phyloP scores from a whole-genome alignment of 2,888 invertebrate genomes.

The Blastobasis lacticolella region DNA sequence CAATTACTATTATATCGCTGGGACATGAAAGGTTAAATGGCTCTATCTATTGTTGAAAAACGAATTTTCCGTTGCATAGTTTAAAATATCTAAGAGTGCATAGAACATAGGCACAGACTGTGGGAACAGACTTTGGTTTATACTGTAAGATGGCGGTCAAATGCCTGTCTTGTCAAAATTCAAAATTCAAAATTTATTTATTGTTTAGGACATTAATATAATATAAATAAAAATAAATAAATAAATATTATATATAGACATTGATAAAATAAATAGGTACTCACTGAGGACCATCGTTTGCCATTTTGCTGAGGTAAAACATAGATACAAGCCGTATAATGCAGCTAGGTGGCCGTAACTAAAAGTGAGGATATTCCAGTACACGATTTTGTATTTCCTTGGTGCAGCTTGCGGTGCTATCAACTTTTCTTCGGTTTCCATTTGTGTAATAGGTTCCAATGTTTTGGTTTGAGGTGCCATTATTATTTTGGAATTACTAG shows the following conservation, averaged over 20 bases:
- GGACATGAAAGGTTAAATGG: too few relatives aligned
- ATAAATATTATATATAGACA: not conserved
- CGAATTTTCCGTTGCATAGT: too few relatives aligned
- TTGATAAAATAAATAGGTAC: not conserved
- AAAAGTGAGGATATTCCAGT: constrained; percentile 27
- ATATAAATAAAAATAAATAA: not conserved
- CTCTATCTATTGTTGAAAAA: too few relatives aligned
- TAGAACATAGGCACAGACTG: too few relatives aligned
- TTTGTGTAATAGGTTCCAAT: not conserved
- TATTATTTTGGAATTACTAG: too few relatives aligned
- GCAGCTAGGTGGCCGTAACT: constrained; percentile 12
- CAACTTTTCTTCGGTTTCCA: constrained; percentile 10
- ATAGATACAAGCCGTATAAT: constrained; percentile 9
- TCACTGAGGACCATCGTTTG: constrained; percentile 11
- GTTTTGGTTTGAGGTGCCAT: too few relatives aligned
- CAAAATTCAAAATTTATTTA: not conserved
- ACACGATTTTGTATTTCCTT: constrained; percentile 26
- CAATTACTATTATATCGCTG: too few relatives aligned
- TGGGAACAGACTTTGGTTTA: too few relatives aligned
- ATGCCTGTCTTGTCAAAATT: too few relatives aligned
- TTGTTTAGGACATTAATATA: not conserved
- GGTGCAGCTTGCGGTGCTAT: constrained; percentile 17
- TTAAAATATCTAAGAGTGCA: too few relatives aligned
- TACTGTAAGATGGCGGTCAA: too few relatives aligned
- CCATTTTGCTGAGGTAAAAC: constrained; percentile 10